Conservation (phyloP, 2,888 invertebrate genomes). For the Archips crataeganus region DNA sequence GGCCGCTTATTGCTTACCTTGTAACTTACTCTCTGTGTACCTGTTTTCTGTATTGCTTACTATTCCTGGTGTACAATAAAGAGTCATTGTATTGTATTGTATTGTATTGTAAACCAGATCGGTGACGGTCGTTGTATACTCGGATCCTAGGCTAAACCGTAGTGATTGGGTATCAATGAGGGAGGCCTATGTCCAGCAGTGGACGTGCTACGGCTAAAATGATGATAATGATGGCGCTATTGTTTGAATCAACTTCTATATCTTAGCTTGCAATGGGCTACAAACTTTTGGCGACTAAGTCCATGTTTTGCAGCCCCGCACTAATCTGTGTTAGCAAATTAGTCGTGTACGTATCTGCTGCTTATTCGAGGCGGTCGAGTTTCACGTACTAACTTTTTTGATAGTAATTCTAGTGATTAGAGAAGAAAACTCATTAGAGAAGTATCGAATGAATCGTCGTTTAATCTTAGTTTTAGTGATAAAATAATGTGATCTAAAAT, state of each 20-base stretch:
- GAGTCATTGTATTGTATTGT: too few relatives aligned
- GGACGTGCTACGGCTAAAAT: too few relatives aligned
- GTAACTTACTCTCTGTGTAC: too few relatives aligned
- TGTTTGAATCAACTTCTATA: not conserved
- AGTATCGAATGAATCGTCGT: not conserved
- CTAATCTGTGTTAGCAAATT: conserved; percentile 60
- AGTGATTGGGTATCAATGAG: too few relatives aligned
- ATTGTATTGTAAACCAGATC: too few relatives aligned
- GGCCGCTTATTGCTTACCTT: too few relatives aligned
- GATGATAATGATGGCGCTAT: too few relatives aligned
- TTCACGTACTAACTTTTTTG: conserved; percentile 11
- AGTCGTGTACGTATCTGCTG: conserved; percentile 43
- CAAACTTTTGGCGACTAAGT: conserved; percentile 55
- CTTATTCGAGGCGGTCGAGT: conserved; percentile 14
- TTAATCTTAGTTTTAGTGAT: not conserved
- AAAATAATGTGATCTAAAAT: not conserved
- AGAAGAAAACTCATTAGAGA: not conserved
- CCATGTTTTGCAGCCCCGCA: conserved; percentile 64
- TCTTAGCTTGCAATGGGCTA: not conserved
- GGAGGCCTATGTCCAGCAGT: too few relatives aligned
- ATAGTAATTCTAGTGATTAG: not conserved
- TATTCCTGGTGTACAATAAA: too few relatives aligned
- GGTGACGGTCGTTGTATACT: too few relatives aligned
- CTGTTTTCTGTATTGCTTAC: too few relatives aligned
- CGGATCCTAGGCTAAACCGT: too few relatives aligned